A percentile compares a stretch with the other conserved stretches of the same genome.
These are phyloP conservation scores for Accipiter cooperii DNA, from an alignment of 2,113 vertebrate species.

Conservation along the genomic window DNA sequence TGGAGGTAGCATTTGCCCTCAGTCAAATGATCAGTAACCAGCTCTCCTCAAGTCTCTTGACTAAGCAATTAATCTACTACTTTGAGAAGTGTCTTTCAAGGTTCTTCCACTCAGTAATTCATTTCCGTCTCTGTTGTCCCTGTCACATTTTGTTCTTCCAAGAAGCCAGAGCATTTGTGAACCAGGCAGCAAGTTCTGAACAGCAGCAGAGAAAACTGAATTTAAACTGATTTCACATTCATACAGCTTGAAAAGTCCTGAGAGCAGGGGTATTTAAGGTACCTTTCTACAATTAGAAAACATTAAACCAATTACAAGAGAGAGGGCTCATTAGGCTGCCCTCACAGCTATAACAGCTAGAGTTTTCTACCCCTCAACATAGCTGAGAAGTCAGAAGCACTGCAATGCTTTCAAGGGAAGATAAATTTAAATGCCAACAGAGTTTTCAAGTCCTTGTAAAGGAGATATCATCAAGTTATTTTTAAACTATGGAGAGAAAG, in stretches of 20 bases:
- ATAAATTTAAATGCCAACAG: neutral
- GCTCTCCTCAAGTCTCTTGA: neutral
- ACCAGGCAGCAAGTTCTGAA: neutral
- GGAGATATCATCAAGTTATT: neutral
- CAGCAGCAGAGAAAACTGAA: neutral
- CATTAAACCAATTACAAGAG: neutral
- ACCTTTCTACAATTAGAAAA: neutral
- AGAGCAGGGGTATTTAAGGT: neutral
- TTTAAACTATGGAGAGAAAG: neutral
- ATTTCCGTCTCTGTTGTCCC: neutral
- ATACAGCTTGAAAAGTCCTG: neutral
- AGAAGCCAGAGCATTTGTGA: neutral
- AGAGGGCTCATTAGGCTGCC: neutral
- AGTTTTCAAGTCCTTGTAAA: neutral
- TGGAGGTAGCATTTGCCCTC: neutral
- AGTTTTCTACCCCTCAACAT: neutral
- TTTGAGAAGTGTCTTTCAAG: neutral
- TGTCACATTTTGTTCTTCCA: accelerated
- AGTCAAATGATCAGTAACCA: neutral
- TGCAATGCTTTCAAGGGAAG: neutral
- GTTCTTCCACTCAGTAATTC: neutral
- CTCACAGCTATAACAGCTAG: neutral
- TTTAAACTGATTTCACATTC: neutral
- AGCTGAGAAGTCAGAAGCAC: neutral
- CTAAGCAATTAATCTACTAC: neutral